Evolutionary conservation across 2,797 vertebrate species (phyloP), one percentile per base, ranked within the genome.

Genomic region (Centroberyx gerrardi): DNA sequence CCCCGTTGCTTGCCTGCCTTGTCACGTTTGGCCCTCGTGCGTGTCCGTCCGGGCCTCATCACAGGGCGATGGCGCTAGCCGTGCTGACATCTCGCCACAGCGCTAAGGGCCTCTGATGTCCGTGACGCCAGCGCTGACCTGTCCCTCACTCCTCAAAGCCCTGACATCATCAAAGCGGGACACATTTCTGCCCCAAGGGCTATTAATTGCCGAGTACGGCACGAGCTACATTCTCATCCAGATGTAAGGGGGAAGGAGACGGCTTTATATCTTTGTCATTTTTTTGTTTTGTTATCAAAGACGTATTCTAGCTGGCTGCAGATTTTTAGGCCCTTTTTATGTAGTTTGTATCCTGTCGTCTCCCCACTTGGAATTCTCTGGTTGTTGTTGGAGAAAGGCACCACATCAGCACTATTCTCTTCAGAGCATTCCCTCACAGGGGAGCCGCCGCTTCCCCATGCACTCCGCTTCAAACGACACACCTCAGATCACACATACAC

Each of bases 341-440:
- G 63, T 79, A 67, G 22, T 76, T 84, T 8, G 2, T 54, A 61
- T 87, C 72, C 77, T 36, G 74, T 82, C 18, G 38, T 83, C 81
- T 83, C 56, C 62, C 68, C 58, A 33, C 72, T 88, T 63, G 54
- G 71, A 74, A 79, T 81, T 80, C 88, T 83, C 63, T 46, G 72
- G 78, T 28, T 88, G 84, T 85, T 89, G 71, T 78, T 40, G 5
- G 67, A 40, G 66, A 77, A 80, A 83, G 46, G 67, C 69, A 78
- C 77, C 54, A 70, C 85, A 90, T 92, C 91, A 92, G 93, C 89
- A 86, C 74, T 89, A 89, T 91, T 92, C 82, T 89, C 86, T 65
- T 83, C 70, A 86, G 82, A 88, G 86, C 81, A 53, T 69, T 75
- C 60, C 74, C 31, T 87, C 78, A 71, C 80, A 59, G 56, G 83